Base-by-base conservation (phyloP, 2,113 vertebrate genomes). In the Lampris megalopsis region DNA sequence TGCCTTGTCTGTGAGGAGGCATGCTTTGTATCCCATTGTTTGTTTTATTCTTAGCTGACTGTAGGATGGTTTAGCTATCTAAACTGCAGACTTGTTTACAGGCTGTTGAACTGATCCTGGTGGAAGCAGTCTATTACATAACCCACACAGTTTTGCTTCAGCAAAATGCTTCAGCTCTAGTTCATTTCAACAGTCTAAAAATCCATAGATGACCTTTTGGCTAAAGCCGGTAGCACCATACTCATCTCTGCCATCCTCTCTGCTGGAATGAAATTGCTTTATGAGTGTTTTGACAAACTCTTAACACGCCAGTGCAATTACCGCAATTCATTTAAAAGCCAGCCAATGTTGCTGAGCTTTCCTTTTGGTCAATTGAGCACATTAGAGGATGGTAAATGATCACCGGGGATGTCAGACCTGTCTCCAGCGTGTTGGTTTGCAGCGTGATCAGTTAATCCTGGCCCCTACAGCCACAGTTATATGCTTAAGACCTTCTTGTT, bases 381-480 rank as follows among this genome's bases (percentile, higher is more conserved):
- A 52, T 60, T 48, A 41, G 59, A 7, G 41, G 48, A 38, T 42
- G 54, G 36, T 9, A 11, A 65, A 41, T 76, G 50, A 61, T 70
- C 42, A 77, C 48, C 24, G 36, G 38, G 4, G 11, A 0, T 38
- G 43, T 68, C 54, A 45, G 53, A 52, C 47, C 38, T 35, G 2
- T 63, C 62, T 74, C 37, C 49, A 2, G 3, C 53, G 4, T 3
- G 49, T 10, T 50, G 49, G 8, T 35, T 5, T 24, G 24, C 24
- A 1, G 53, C 9, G 11, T 67, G 48, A n/a, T 42, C 38, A 50
- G 9, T n/a, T 52, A 66, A 38, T 66, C 9, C 11, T 70, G n/a
- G n/a, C 6, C 71, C 74, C 77, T 74, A 59, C 58, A 70, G 62
- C 50, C 42, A n/a, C 68, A 72, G 68, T 76, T 79, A 87, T 65